Base-by-base conservation (phyloP, 2,113 vertebrate genomes). In the Ochotona princeps region DNA sequence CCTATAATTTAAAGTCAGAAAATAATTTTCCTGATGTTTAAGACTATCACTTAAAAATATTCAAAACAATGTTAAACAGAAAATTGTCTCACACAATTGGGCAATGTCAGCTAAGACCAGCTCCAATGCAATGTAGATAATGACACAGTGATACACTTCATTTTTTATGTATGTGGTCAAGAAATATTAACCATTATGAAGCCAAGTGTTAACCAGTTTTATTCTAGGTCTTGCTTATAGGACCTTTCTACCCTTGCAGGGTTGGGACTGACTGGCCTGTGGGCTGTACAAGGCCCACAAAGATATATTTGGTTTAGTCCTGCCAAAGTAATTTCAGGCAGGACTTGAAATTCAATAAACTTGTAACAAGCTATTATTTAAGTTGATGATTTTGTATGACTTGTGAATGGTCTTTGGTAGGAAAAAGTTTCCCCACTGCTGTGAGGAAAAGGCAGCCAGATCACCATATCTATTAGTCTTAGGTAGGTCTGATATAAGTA, bases 111-210 rank as follows among this genome's bases (percentile, higher is more conserved):
- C 10, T 83, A 89, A 82, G 28, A 70, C 76, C 81, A 54, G 1
- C n/a, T 81, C 82, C 35, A 57, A 82, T 30, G 49, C 30, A 70
- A 57, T 73, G 4, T 18, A 49, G 63, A n/a, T 82, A 85, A 91
- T 78, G 82, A 26, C 1, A 49, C 70, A 21, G 38, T 60, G 28
- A n/a, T 35, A 78, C 21, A 72, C 6, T 49, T 89, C 61, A 30
- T 49, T 26, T 9, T 38, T 65, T 28, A 69, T 57, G 76, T n/a
- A 78, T 63, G 89, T 88, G 57, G 47, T 89, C 47, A 91, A 75
- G 44, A 93, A 85, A 61, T 65, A 44, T 81, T 82, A 91, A 74
- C 49, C 9, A 83, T 79, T 51, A 66, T 13, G 8, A 79, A 93
- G 10, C 7, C 47, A 63, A 85, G n/a, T 14, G 66, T 73, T 66